Base-by-base conservation (phyloP, 2,797 vertebrate genomes). In the Characodon lateralis region DNA sequence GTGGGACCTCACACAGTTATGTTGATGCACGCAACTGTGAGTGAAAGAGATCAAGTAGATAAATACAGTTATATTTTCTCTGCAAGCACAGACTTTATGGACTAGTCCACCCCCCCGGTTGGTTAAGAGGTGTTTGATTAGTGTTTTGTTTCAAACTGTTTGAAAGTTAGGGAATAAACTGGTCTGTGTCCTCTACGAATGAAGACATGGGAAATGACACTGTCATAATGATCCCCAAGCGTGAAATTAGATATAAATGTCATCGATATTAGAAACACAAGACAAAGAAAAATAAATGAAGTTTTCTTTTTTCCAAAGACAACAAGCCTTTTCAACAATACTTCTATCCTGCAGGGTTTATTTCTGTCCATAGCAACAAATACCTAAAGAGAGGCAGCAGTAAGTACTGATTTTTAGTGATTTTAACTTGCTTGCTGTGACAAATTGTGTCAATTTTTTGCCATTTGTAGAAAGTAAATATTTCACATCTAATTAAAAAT, bases 1-100 rank as follows among this genome's bases (percentile, higher is more conserved):
- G 83, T 91, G 89, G 86, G 89, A 92, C 87, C 90, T 81, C 90
- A 90, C 88, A 91, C 84, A 89, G 83, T 80, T 61, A 26, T 80
- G 78, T 76, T 82, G 75, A 73, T 87, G 56, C 69, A 58, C 75
- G 31, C 46, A 72, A 81, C 50, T 80, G 78, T 55, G 24, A 61
- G 58, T 28, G 74, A 63, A 80, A 65, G 46, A 78, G n/a, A 75
- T 63, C 18, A 68, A 74, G 58, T n/a, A 65, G n/a, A 88, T 61
- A 77, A 78, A 78, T 78, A 70, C 20, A 68, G 50, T 68, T 74
- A 46, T 35, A 61, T 78, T 65, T 70, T 78, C 80, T 76, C 58
- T 83, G n/a, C n/a, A 73, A 76, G 53, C 69, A 76, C 16, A 61
- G 63, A 58, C 46, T 70, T 63, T 74, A 22, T 74, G 59, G 8